A percentile compares a stretch with the other conserved stretches of the same genome.
Conservation (phyloP, 2,797 vertebrate species). For the Smutsia gigantea region DNA sequence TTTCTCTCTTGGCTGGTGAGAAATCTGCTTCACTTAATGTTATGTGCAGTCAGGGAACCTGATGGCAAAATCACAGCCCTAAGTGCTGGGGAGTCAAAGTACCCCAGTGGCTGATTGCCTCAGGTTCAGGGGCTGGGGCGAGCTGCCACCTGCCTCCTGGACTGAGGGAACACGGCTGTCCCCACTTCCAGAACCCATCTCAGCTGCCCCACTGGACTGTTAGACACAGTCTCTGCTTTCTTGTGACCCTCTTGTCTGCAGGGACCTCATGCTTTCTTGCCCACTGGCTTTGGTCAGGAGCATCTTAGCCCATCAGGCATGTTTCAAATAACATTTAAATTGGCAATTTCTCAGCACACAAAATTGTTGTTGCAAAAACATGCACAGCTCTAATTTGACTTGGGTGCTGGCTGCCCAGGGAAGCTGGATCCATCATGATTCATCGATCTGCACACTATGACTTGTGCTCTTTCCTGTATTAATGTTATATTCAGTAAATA, state of each 20-base stretch:
- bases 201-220: not conserved
- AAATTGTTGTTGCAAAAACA: not conserved
- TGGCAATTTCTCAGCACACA: too few species aligned
- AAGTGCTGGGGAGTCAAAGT: not conserved
- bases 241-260: not conserved
- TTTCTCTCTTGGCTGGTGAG: not conserved
- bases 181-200: accelerated
- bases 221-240: not conserved
- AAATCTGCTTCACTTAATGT: not conserved
- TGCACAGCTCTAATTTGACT: not conserved
- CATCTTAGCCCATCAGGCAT: not conserved
- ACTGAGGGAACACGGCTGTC: not conserved
- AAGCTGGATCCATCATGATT: not conserved
- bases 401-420: not conserved
- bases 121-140: accelerated
- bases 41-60: not conserved
- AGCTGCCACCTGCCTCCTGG: not conserved
- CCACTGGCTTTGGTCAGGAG: not conserved
- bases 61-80: not conserved
- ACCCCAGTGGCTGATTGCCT: accelerated
- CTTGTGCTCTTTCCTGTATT: not conserved
- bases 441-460: not conserved
- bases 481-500: not conserved
- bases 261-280: not conserved
- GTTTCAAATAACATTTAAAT: not conserved